Evolutionary conservation across 1,140 invertebrate genomes (phyloP).

Genomic region (Melanaphis sacchari): DNA sequence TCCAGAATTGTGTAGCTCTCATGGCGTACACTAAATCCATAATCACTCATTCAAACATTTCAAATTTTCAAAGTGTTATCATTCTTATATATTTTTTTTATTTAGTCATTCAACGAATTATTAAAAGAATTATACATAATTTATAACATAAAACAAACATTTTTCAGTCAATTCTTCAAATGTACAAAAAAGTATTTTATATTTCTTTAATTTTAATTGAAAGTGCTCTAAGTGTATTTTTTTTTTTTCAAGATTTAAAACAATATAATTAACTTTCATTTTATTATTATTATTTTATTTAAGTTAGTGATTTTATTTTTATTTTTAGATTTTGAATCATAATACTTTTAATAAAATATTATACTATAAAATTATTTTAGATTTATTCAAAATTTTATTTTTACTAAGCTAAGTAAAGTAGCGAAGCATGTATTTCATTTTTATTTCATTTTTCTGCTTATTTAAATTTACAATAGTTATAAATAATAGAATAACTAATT

Average conservation of each 20-base stretch:
- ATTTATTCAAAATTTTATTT: background rate
- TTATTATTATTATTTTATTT: background rate
- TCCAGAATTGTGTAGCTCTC: background rate
- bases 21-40: background rate
- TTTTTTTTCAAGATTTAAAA: no score
- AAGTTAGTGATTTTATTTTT: no score
- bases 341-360: background rate
- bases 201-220: no score
- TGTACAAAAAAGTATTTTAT: background rate
- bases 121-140: background rate
- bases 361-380: background rate
- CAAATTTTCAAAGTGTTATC: background rate
- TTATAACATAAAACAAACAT: background rate
- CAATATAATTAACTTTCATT: background rate
- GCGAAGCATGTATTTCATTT: background rate
- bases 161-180: background rate
- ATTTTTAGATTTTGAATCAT: background rate
- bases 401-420: background rate
- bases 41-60: background rate
- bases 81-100: background rate
- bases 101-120: background rate
- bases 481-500: background rate
- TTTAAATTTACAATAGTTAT: background rate
- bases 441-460: background rate
- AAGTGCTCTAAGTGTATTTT: background rate